Evolutionary conservation across 2,888 invertebrate genomes (phyloP), one percentile per base, ranked within the genome.

Genomic region (Eilema depressum): DNA sequence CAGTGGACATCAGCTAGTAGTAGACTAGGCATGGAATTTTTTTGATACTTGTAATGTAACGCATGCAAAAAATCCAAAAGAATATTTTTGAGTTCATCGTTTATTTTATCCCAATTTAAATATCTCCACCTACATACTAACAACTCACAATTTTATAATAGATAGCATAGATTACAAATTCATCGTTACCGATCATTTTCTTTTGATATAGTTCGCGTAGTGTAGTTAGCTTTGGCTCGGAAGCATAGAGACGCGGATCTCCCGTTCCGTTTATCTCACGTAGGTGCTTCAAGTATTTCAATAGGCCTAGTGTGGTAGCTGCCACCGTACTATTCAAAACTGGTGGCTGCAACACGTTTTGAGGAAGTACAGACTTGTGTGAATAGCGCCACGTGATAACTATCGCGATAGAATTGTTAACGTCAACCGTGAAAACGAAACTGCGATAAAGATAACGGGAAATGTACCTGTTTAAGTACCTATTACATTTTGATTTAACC

Each of bases 371-470:
- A 41, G 14, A 61, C 68, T 28, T 57, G n/a, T 41, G 41, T 60
- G 41, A 59, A 63, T 64, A 68, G 20, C 26, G 7, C 47, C 47
- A 47, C 47, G 47, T 47, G 53, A 56, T 68, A 56, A 30, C 37
- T 33, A 26, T 25, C 47, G 3, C 30, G 62, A 68, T 59, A 25
- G 57, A 28, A 26, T 66, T n/a, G 25, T 60, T 59, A 20, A 41
- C n/a, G 20, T 41, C 66, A 26, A 59, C 26, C 2, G 23, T 26
- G 66, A 66, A 37, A 60, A 60, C 57, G 66, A 33, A 37, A 66
- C 56, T 25, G 57, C 8, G 33, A 57, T 66, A 66, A 57, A 37
- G 57, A 33, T 17, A 59, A 57, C 57, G 20, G 26, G 25, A 28
- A 64, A 30, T n/a, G n/a, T 30, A 64, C n/a, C 11, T 64, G 23